These are phyloP conservation scores for Astropecten irregularis DNA, from an alignment of 53 echinoderm and acorn worm species.

Conservation along the genomic window DNA sequence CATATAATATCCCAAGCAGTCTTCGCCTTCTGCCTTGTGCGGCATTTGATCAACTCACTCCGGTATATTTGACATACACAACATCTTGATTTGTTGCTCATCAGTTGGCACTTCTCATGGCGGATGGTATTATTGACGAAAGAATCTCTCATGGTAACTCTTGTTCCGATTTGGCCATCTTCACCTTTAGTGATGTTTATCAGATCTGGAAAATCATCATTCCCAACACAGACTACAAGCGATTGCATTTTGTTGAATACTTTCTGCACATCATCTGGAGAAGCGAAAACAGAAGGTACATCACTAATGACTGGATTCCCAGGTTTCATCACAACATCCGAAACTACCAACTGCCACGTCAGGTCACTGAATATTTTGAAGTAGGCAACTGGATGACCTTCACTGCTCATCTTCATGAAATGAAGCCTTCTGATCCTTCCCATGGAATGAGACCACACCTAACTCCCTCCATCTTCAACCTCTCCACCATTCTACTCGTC, in stretches of 20 bases:
- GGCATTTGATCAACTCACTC: neutral
- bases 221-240: neutral
- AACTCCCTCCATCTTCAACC: constrained; percentile 16
- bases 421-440: constrained; percentile 5
- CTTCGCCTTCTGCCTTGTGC: too few species aligned
- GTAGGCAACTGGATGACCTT: neutral
- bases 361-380: constrained; percentile 5
- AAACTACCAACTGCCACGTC: constrained; percentile 14
- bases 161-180: neutral
- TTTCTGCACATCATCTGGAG: neutral
- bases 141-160: neutral
- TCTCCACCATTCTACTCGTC: neutral
- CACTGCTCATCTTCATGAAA: constrained; percentile 17
- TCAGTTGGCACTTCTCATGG: neutral
- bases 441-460: neutral
- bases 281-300: neutral
- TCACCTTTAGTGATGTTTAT: neutral
- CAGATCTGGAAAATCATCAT: constrained; percentile 15
- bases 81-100: neutral
- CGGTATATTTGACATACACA: constrained; percentile 9
- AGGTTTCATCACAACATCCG: neutral
- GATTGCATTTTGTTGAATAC: neutral
- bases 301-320: neutral
- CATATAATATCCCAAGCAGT: too few species aligned
- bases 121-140: neutral